Base-by-base conservation (phyloP, 1,140 invertebrate species). In the Ips nitidus region DNA sequence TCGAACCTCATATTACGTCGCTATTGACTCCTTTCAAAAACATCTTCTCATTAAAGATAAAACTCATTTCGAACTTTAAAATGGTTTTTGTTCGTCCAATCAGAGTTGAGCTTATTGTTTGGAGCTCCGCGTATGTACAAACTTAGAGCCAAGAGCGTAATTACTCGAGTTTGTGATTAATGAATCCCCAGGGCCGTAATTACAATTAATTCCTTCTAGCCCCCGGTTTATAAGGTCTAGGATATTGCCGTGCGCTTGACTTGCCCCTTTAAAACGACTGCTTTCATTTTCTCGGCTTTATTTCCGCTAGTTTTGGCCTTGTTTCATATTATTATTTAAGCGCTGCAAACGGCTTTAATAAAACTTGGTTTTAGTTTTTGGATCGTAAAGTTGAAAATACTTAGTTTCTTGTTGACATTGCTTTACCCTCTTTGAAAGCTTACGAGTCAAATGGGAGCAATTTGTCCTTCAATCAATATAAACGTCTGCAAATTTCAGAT, bases 91-190 rank as follows among this genome's bases (percentile, higher is more conserved):
- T 67, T 72, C 52, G 22, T 64, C 71, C 72, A 74, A 77, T 77
- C 75, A 73, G 74, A 77, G 73, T 66, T 66, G 71, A 73, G 74
- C 74, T 22, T 75, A 75, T 73, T 75, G 66, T 75, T 41, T 45
- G 36, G 41, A 65, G 73, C 74, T 77, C 75, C 76, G 74, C 73
- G 71, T 74, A 76, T 75, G 75, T 78, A 78, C 76, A 79, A 79
- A 79, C 75, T 80, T 79, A 71, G 75, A 72, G 38, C 42, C 41
- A 38, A 55, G 74, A 78, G 75, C 77, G 77, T 78, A 80, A 80
- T 80, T 80, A 80, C 76, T 70, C 67, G 76, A 78, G 75, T 80
- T 80, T 79, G 76, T 80, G 78, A 80, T 80, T 79, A 80, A 80
- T 80, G 78, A 80, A 78, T 80, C 78, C 77, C 76, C 73, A 50